These are phyloP conservation scores for Panthera leo DNA, from an alignment of 2,113 vertebrate genomes.

Conservation along the genomic window DNA sequence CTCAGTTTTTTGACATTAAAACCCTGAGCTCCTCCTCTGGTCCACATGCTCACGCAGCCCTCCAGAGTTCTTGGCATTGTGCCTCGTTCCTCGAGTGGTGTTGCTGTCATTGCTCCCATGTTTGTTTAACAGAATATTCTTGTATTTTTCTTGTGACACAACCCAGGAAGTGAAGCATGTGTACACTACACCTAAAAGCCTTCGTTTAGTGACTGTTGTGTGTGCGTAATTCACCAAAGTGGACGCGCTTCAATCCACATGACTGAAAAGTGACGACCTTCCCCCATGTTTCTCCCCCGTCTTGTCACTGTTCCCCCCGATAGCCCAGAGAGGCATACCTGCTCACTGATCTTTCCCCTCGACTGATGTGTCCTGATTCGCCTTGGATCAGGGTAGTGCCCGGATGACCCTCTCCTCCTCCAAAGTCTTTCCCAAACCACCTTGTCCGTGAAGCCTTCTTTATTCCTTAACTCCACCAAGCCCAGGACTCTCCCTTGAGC, in stretches of 20 bases:
- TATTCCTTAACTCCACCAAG: not conserved
- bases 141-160: not conserved
- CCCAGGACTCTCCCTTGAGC: not conserved
- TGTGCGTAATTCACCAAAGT: not conserved
- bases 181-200: not conserved
- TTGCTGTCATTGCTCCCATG: not conserved
- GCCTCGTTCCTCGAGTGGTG: fast-evolving
- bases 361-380: not conserved
- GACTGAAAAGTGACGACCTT: no score
- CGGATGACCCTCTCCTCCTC: not conserved
- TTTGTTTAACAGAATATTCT: not conserved
- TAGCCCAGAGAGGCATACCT: no score
- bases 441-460: not conserved
- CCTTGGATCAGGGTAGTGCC: not conserved
- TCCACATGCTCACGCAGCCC: not conserved
- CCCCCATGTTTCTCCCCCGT: no score
- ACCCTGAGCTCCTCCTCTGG: not conserved
- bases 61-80: not conserved
- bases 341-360: not conserved
- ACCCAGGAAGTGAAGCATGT: not conserved
- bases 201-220: not conserved
- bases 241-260: not conserved
- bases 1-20: not conserved
- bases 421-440: not conserved
- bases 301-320: not conserved